phyloP scores from a whole-genome alignment of 1,140 invertebrate species.

The Lasioglossum albipes region DNA sequence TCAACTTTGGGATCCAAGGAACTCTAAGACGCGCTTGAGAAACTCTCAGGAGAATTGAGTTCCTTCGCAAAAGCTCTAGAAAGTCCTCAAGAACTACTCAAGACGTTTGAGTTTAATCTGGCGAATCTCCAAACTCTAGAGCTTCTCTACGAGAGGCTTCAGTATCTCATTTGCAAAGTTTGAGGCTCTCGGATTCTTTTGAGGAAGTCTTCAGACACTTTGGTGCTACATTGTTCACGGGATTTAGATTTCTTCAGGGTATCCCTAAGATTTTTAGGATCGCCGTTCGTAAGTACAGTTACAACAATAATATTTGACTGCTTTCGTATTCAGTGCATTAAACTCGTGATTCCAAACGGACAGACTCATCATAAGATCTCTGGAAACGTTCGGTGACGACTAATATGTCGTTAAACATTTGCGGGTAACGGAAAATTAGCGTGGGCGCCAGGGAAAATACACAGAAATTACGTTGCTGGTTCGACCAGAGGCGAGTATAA shows the following conservation, averaged over 20 bases:
- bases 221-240: too few relatives aligned
- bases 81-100: too few relatives aligned
- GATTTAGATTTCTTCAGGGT: too few relatives aligned
- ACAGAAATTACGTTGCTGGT: slow-evolving; percentile 7
- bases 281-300: background rate
- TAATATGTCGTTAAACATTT: slow-evolving; percentile 26
- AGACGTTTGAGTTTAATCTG: too few relatives aligned
- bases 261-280: too few relatives aligned
- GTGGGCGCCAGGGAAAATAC: background rate
- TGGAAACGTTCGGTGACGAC: background rate
- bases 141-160: too few relatives aligned
- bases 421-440: slow-evolving; percentile 8
- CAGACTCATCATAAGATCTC: background rate
- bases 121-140: too few relatives aligned
- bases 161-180: too few relatives aligned
- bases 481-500: background rate
- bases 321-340: background rate
- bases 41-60: too few relatives aligned
- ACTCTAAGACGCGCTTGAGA: background rate
- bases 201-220: too few relatives aligned
- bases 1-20: background rate
- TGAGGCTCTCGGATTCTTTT: too few relatives aligned
- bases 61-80: too few relatives aligned
- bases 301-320: background rate
- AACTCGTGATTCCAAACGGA: background rate